phyloP scores from a whole-genome alignment of 2,797 vertebrate species.

The Melopsittacus undulatus region DNA sequence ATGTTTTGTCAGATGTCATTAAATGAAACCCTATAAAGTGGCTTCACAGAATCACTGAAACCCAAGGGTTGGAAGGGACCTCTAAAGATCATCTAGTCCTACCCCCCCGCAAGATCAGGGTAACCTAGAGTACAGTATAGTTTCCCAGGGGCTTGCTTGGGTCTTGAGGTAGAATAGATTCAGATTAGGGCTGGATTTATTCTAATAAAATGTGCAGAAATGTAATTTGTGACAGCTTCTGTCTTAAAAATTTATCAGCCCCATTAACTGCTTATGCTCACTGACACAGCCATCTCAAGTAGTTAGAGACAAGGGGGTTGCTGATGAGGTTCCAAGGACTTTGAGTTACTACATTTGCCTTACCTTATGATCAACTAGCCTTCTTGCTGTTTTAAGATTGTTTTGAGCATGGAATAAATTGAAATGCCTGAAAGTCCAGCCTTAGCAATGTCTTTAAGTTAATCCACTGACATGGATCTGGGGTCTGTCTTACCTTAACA shows the following conservation, averaged over 20 bases:
- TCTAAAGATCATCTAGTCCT: too few species aligned
- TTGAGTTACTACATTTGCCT: neutral
- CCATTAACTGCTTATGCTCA: slow-evolving; percentile 45
- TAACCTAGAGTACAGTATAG: too few species aligned
- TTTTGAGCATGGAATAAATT: neutral
- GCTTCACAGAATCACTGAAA: too few species aligned
- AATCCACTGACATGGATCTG: slow-evolving; percentile 1
- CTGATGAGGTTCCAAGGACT: slow-evolving; percentile 12
- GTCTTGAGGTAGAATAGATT: slow-evolving; percentile 40
- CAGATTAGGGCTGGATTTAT: slow-evolving; percentile 36
- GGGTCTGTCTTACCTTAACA: neutral
- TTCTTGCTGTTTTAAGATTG: neutral
- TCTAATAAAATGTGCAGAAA: slow-evolving; percentile 47
- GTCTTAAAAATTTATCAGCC: slow-evolving; percentile 61
- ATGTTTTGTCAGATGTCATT: neutral
- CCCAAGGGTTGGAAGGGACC: too few species aligned
- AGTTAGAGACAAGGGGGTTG: neutral
- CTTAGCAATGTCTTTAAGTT: neutral
- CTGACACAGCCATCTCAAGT: slow-evolving; percentile 28
- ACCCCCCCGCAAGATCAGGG: too few species aligned
- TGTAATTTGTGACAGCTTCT: slow-evolving; percentile 61
- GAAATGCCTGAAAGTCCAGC: neutral
- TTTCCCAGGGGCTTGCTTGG: slow-evolving; percentile 18
- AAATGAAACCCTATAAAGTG: neutral
- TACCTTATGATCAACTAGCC: neutral